Conservation (phyloP, 2,113 vertebrate species). For the Percina caprodes region DNA sequence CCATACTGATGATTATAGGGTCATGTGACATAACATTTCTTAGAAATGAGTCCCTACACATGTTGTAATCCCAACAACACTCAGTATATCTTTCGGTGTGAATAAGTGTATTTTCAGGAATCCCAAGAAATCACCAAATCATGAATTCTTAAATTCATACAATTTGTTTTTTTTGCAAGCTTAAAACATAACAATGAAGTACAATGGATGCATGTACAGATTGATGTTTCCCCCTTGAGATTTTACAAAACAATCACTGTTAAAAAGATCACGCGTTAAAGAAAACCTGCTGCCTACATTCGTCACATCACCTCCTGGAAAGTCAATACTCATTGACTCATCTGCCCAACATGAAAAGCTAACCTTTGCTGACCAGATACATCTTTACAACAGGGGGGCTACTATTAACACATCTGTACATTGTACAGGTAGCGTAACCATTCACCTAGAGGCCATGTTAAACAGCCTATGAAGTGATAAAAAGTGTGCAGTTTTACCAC, state of each 20-base stretch:
- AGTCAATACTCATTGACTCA: neutral
- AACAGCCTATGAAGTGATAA: neutral
- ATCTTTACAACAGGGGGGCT: neutral
- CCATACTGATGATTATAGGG: constrained; percentile 25
- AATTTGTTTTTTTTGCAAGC: no score
- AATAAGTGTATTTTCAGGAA: neutral
- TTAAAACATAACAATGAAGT: neutral
- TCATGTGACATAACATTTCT: constrained; percentile 28
- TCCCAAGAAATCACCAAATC: neutral
- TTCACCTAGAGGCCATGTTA: constrained; percentile 12
- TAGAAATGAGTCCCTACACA: constrained; percentile 21
- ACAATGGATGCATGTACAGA: neutral
- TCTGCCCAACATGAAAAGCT: neutral
- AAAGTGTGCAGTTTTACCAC: constrained; percentile 27
- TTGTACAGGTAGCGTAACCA: neutral
- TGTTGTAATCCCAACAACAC: constrained; percentile 2
- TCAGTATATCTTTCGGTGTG: constrained; percentile 2
- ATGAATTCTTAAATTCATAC: neutral
- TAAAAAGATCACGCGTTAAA: neutral
- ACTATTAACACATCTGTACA: neutral
- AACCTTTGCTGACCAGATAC: constrained; percentile 3
- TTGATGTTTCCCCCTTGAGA: neutral
- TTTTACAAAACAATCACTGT: neutral
- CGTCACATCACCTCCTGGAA: neutral
- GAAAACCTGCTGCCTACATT: neutral